Conservation (phyloP, 2,797 vertebrate genomes). For the Phrynocephalus guinanensis region DNA sequence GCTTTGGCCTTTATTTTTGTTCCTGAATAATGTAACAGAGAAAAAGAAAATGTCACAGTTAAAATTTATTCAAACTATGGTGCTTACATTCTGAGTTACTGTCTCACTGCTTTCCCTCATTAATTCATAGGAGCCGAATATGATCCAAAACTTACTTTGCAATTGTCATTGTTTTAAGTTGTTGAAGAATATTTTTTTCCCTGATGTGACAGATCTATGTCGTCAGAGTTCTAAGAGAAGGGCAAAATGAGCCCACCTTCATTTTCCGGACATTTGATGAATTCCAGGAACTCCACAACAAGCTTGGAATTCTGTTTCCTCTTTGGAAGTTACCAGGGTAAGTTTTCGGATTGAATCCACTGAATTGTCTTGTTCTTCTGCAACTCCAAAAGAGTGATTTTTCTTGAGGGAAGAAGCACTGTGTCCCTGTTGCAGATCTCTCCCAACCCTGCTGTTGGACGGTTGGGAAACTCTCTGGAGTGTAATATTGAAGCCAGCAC, state of each 20-base stretch:
- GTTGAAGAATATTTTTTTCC: constrained; percentile 27
- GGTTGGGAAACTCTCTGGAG: neutral
- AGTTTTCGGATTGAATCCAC: constrained; percentile 18
- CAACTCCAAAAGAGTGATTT: neutral
- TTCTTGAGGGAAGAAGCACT: neutral
- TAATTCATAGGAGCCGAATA: neutral
- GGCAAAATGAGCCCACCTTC: constrained; percentile 89
- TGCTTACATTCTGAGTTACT: neutral
- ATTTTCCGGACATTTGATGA: constrained; percentile 98
- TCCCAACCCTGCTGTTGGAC: neutral
- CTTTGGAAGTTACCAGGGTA: constrained; percentile 98
- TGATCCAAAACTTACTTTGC: neutral
- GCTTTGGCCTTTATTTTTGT: neutral
- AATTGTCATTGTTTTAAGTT: neutral
- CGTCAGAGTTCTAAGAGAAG: constrained; percentile 91
- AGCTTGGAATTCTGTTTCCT: constrained; percentile 93
- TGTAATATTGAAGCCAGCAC: neutral
- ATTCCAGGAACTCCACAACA: constrained; percentile 99
- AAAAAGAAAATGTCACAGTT: no score
- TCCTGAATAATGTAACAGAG: neutral
- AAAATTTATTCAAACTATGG: neutral
- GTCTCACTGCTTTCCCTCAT: neutral
- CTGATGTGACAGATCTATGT: constrained; percentile 88
- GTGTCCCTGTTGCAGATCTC: neutral
- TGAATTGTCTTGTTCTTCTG: neutral